Percentiles rank a stretch among this genome's conserved stretches.
Conservation (phyloP, 2,113 vertebrate genomes). For the Neoarius graeffei region DNA sequence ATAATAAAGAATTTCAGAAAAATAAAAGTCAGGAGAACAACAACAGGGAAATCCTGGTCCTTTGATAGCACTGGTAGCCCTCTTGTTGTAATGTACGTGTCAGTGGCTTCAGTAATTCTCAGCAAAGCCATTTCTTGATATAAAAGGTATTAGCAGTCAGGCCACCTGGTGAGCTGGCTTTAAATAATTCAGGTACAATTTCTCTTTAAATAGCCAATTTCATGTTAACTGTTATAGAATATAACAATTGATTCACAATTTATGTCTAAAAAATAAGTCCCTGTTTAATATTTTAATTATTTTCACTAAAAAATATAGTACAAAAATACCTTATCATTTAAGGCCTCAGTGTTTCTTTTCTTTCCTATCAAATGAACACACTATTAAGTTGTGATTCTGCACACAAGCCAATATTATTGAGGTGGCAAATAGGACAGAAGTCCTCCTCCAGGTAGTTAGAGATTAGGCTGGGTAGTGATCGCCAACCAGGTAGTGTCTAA, state of each 20-base stretch:
- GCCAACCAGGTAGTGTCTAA: background rate
- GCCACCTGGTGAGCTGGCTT: background rate
- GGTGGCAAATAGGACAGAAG: background rate
- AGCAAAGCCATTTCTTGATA: background rate
- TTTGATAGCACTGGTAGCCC: background rate
- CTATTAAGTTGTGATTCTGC: background rate
- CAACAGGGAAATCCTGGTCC: background rate
- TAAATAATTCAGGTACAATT: background rate
- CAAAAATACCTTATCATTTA: background rate
- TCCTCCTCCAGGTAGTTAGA: background rate
- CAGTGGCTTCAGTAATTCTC: background rate
- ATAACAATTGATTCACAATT: background rate
- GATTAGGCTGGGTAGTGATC: background rate
- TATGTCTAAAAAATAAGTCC: background rate
- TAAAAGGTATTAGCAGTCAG: background rate
- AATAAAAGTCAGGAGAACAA: background rate
- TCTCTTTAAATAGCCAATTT: slow-evolving; percentile 5
- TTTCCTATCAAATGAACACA: background rate
- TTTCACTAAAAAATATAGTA: background rate
- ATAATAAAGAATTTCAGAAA: background rate
- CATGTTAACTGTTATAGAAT: background rate
- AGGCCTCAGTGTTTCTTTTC: background rate
- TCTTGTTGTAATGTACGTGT: background rate
- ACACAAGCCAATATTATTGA: background rate
- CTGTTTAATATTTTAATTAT: background rate